A percentile compares a stretch with the other conserved stretches of the same genome.
phyloP scores from a whole-genome alignment of 2,888 invertebrate genomes.

The Tortricodes alternella region DNA sequence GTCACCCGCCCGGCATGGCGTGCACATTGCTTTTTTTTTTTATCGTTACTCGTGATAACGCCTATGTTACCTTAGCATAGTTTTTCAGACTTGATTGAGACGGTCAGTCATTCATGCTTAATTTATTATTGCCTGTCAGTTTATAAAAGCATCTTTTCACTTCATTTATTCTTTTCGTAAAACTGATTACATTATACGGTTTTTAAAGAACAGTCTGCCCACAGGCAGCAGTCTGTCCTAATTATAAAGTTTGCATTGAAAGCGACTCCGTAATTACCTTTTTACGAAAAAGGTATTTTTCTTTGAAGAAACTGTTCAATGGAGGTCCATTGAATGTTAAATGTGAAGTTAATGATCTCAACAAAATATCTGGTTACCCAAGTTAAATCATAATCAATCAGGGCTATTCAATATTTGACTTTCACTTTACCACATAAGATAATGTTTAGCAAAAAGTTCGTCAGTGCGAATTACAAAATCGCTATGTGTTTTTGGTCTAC shows the following conservation, averaged over 20 bases:
- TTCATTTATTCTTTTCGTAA: neutral
- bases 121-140: neutral
- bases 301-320: constrained; percentile 23
- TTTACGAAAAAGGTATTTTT: constrained; percentile 25
- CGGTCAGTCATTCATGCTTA: too few relatives aligned
- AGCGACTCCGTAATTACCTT: constrained; percentile 22
- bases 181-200: constrained; percentile 5
- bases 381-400: neutral
- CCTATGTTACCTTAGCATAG: too few relatives aligned
- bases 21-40: too few relatives aligned
- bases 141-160: neutral
- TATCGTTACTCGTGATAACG: too few relatives aligned
- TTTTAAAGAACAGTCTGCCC: constrained; percentile 1
- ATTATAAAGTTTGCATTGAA: constrained; percentile 30
- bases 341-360: constrained; percentile 27
- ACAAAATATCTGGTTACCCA: neutral
- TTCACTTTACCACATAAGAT: too few relatives aligned
- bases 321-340: constrained; percentile 6
- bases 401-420: neutral
- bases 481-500: too few relatives aligned
- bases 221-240: constrained; percentile 19
- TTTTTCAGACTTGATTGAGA: too few relatives aligned
- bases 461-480: too few relatives aligned
- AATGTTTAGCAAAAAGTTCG: too few relatives aligned
- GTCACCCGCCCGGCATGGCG: too few relatives aligned